These are phyloP conservation scores for Luffia ferchaultella DNA, from an alignment of 2,888 invertebrate genomes.

Conservation along the genomic window DNA sequence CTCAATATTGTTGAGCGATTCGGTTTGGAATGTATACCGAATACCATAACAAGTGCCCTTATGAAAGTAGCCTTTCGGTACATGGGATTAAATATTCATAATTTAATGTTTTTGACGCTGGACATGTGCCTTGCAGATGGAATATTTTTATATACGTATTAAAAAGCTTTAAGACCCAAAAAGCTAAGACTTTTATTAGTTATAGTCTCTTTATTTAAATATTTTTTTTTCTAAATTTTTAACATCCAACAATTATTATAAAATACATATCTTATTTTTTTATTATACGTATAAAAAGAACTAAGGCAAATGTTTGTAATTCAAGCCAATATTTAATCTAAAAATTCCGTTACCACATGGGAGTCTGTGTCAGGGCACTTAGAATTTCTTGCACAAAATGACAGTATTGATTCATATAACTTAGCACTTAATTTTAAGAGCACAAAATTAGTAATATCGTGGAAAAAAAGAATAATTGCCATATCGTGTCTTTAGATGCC, in stretches of 20 bases:
- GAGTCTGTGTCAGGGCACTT: neutral
- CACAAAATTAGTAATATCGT: neutral
- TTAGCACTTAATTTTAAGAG: neutral
- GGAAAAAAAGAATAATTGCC: conserved; percentile 26
- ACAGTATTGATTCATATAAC: neutral
- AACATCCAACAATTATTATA: too few relatives aligned
- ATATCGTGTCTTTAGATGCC: conserved; percentile 57
- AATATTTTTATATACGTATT: too few relatives aligned
- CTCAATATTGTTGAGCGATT: neutral
- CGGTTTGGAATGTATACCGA: neutral
- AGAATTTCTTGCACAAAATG: neutral
- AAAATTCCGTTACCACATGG: too few relatives aligned
- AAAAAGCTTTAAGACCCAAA: too few relatives aligned
- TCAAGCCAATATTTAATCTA: too few relatives aligned
- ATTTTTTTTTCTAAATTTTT: too few relatives aligned
- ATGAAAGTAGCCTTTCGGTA: neutral
- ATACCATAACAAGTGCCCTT: neutral
- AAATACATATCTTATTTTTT: too few relatives aligned
- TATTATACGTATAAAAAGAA: too few relatives aligned
- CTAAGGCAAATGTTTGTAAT: too few relatives aligned
- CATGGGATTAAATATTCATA: neutral
- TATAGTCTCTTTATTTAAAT: too few relatives aligned
- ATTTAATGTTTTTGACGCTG: neutral
- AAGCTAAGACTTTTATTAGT: too few relatives aligned
- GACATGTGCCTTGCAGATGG: neutral